Evolutionary conservation across 1,140 invertebrate species (phyloP), one percentile per base, ranked within the genome.

Genomic region (Melipona quadrifasciata): DNA sequence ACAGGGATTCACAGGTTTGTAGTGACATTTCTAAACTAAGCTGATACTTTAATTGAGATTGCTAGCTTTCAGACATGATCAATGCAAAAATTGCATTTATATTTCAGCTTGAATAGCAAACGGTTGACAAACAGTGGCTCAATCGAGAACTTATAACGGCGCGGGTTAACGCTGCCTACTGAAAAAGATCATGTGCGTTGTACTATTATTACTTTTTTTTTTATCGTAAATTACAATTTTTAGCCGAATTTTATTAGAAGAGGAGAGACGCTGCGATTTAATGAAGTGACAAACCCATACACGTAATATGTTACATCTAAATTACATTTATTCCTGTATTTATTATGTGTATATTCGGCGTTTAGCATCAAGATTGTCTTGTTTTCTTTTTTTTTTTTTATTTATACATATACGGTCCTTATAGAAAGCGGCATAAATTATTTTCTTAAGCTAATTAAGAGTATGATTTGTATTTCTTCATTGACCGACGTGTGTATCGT

Each of bases 1-100:
- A 51, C 94, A 95, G 89, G 95, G 95, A 87, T 94, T 94, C 87
- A 94, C 93, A 92, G 91, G 93, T 93, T 84, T 64, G 90, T 90
- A 19, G 80, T 27, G 34, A 71, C 57, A 47, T 47, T 72, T 71
- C 5, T n/a, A 39, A n/a, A 71, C 55, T 39, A 47, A 47, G 19
- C 47, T 51, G 51, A 67, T 53, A 17, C 64, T 17, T 74, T 24
- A 19, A 68, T 31, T 34, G 12, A 51, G 61, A 31, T 65, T 0
- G 53, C 58, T n/a, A 31, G n/a, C 53, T 64, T 65, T 27, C 68
- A 21, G 31, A 34, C 12, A 72, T n/a, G 5, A 11, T n/a, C 21
- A n/a, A n/a, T 47, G 53, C 39, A 21, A 87, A n/a, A 51, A 53
- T 73, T 55, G 8, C 39, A 65, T 79, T 81, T 68, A 11, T 75